Percentiles rank a stretch among this genome's conserved stretches.
Evolutionary conservation across 2,888 invertebrate genomes (phyloP).

Genomic region (Harpalus rubripes): DNA sequence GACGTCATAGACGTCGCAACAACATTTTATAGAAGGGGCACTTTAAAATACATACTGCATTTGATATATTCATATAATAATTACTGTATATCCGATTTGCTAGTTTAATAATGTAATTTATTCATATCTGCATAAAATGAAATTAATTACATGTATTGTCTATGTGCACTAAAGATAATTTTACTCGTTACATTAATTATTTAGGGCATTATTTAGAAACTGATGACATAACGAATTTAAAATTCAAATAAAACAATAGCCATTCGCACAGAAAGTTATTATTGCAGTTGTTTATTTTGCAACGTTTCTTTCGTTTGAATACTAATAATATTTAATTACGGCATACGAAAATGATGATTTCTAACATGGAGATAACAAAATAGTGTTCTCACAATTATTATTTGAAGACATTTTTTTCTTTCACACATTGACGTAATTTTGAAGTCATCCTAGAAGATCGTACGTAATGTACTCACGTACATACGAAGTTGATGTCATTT

Average conservation of each 20-base stretch:
- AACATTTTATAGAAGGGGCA: not conserved
- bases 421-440: not conserved
- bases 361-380: too few species aligned
- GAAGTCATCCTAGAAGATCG: not conserved
- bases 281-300: too few species aligned
- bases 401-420: too few species aligned
- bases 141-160: not conserved
- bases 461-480: not conserved
- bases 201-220: not conserved
- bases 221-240: not conserved
- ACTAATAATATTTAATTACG: too few species aligned
- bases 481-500: conserved; percentile 20
- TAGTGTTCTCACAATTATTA: too few species aligned
- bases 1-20: conserved; percentile 4
- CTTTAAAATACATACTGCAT: too few species aligned
- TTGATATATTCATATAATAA: not conserved
- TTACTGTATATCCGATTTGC: not conserved
- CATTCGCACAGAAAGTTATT: too few species aligned
- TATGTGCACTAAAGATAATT: not conserved
- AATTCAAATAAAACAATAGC: conserved; percentile 1
- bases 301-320: too few species aligned
- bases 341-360: too few species aligned
- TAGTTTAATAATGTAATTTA: not conserved
- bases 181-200: not conserved
- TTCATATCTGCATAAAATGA: not conserved